Base-by-base conservation (phyloP, 2,797 vertebrate genomes). In the Phoebastria nigripes region DNA sequence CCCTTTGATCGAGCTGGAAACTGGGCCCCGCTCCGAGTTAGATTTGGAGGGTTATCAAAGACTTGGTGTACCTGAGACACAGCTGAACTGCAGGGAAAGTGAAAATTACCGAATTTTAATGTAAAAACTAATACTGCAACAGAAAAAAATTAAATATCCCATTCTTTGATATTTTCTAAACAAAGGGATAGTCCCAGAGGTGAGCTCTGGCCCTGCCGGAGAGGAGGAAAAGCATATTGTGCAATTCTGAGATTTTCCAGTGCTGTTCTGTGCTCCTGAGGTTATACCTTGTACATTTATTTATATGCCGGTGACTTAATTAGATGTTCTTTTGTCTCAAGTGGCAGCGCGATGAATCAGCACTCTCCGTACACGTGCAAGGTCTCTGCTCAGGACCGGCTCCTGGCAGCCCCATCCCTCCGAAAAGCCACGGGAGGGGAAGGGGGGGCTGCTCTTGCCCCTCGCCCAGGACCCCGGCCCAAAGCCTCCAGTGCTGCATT, bases 321-420 rank as follows among this genome's bases (percentile, higher is more conserved):
- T 81, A 97, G 97, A 80, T 96, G 88, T 83, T 74, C 92, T 74
- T 87, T 92, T 94, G 90, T 97, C 96, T 96, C 96, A 70, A 76
- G 96, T 28, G 92, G 96, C 89, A 70, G 54, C 1, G 1, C 67
- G 71, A 70, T 97, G 97, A 98, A 96, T 97, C 97, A 97, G 97
- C 97, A 82, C 79, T 89, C 82, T 37, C 59, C 1, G 3, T 24
- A 67, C 5, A 1, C 3, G 15, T 49, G 73, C 94, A 44, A 86
- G 35, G 66, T 79, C 96, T 92, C 74, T 37, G 79, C 90, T 69
- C 91, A 91, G 91, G 69, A 15, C 66, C 18, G 2, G 35, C 55
- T 87, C 55, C 84, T 37, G 2, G 37, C 37, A 67, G 76, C 46
- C 19, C 19, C 11, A 21, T 37, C 96, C n/a, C 58, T 12, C 84